phyloP scores from a whole-genome alignment of 2,797 vertebrate genomes.

The Cuculus canorus region DNA sequence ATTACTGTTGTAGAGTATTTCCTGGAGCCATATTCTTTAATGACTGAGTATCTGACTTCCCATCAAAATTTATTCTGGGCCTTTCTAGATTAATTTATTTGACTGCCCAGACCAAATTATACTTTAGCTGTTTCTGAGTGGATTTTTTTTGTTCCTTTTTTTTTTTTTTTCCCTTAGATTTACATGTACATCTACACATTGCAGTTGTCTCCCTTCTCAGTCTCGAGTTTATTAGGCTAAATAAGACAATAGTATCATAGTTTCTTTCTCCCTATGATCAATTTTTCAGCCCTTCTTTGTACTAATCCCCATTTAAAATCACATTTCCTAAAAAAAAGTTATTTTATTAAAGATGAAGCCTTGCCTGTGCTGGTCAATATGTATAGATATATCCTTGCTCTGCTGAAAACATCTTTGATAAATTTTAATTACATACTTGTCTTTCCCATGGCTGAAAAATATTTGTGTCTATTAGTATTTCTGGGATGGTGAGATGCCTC shows the following conservation, averaged over 20 bases:
- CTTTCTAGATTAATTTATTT: background rate
- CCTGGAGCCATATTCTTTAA: background rate
- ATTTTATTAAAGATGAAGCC: background rate
- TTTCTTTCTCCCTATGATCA: background rate
- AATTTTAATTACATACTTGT: background rate
- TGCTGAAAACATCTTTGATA: background rate
- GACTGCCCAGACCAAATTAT: background rate
- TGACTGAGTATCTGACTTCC: background rate
- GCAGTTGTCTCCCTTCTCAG: background rate
- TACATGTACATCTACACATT: background rate
- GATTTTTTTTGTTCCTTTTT: rapidly evolving
- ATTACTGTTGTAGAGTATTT: background rate
- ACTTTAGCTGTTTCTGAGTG: background rate
- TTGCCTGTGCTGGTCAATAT: background rate
- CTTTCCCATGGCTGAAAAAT: background rate
- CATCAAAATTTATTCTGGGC: background rate
- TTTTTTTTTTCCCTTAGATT: background rate
- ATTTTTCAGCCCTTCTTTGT: background rate
- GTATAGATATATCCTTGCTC: background rate
- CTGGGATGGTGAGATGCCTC: background rate
- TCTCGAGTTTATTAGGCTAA: background rate
- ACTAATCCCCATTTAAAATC: background rate
- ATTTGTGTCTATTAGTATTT: background rate
- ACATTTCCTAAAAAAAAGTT: background rate
- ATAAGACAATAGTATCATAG: background rate